Percentiles rank a stretch among this genome's conserved stretches.
These are phyloP conservation scores for Pseudorectes ferrugineus DNA, from an alignment of 2,113 vertebrate genomes.

Conservation along the genomic window DNA sequence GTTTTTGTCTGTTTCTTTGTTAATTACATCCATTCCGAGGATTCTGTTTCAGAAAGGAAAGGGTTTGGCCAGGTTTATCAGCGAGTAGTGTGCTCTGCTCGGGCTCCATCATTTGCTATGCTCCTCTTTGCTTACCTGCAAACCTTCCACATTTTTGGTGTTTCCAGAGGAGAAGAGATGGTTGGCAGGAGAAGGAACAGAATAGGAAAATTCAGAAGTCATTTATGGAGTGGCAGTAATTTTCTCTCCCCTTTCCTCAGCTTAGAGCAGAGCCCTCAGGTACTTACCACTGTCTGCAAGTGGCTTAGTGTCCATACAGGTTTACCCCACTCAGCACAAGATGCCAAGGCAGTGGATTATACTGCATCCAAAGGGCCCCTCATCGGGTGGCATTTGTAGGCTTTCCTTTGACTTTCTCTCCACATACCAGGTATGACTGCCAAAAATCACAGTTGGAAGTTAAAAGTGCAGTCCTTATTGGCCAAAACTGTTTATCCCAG, in stretches of 20 bases:
- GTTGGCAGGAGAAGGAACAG: not conserved
- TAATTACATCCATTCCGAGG: slow-evolving; percentile 15
- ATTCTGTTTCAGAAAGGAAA: not conserved
- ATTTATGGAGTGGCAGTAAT: not conserved
- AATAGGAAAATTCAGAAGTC: not conserved
- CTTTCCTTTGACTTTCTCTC: not conserved
- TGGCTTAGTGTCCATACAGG: not conserved
- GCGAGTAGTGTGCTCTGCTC: not conserved
- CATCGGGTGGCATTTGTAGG: not conserved
- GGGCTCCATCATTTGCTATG: not conserved
- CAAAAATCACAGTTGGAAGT: not conserved
- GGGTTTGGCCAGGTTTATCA: slow-evolving; percentile 1
- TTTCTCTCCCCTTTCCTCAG: not conserved
- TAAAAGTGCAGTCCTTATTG: not conserved
- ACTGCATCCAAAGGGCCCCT: not conserved
- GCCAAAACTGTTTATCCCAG: not conserved
- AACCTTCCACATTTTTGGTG: not conserved
- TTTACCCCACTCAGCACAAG: not conserved
- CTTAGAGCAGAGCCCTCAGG: not conserved
- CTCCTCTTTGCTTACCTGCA: not conserved
- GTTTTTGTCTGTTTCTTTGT: slow-evolving; percentile 20
- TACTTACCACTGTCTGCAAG: not conserved
- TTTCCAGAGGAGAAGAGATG: not conserved
- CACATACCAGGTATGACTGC: not conserved
- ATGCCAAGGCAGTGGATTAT: not conserved